Evolutionary conservation across 2,888 invertebrate genomes (phyloP), one percentile per base, ranked within the genome.

Genomic region (Sinodicranocentrus sp.): DNA sequence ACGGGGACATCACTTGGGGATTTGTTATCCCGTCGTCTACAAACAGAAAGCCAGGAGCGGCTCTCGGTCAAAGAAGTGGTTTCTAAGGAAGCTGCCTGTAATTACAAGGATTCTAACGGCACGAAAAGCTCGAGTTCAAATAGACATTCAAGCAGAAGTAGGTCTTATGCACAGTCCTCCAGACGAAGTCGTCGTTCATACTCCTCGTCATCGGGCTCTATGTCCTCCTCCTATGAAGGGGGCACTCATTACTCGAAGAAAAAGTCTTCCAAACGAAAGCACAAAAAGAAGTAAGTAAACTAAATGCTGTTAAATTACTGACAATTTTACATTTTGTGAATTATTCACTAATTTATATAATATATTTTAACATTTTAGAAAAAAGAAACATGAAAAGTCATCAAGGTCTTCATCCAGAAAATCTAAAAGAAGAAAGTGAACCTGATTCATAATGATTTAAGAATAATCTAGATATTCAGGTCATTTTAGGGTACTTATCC

Each of bases 261-360:
- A 65, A 85, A 85, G 61, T 82, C 77, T 33, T 86, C 86, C 2
- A 87, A 86, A 48, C 52, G 83, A 63, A 88, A 87, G 67, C 87
- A 84, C 73, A 65, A 85, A 82, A 71, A 86, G 80, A 72, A 78
- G 86, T 84, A 70, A 65, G 44, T 44, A 26, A 25, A 48, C 3
- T 25, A 23, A 26, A 15, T 6, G n/a, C 13, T 43, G 21, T 65
- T 61, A 39, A n/a, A 67, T 19, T 59, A n/a, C 57, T 33, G 21
- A 33, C 54, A n/a, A 26, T n/a, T 44, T 78, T 44, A 3, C 52
- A 84, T 52, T 52, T 10, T 13, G 6, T 52, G 39, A 39, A 52
- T 52, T n/a, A n/a, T n/a, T n/a, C n/a, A n/a, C n/a, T n/a, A n/a
- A n/a, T n/a, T n/a, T n/a, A n/a, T n/a, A n/a, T 2, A 71, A 26